These are phyloP conservation scores for Paradisaea rubra DNA, from an alignment of 2,113 vertebrate genomes.

Conservation along the genomic window DNA sequence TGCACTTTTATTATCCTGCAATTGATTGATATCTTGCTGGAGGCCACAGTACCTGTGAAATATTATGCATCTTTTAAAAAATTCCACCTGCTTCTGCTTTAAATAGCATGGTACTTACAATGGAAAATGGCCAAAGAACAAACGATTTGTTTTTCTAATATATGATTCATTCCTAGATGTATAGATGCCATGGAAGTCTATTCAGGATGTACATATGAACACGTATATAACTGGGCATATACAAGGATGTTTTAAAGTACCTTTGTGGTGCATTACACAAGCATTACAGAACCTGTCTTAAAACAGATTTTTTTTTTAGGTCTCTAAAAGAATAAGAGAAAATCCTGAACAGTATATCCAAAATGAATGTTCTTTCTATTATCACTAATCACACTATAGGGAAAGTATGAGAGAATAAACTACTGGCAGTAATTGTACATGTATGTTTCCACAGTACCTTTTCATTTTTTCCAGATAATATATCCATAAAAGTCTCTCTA, in stretches of 20 bases:
- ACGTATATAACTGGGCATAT: fast-evolving
- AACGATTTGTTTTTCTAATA: background rate
- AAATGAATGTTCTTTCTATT: background rate
- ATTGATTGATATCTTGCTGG: background rate
- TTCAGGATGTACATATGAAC: background rate
- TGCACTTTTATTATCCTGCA: background rate
- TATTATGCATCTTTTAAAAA: background rate
- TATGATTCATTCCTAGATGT: background rate
- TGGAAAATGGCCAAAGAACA: background rate
- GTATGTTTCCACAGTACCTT: background rate
- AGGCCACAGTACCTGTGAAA: background rate
- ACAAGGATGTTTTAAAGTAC: background rate
- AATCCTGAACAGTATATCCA: background rate
- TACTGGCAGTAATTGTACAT: background rate
- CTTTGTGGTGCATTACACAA: background rate
- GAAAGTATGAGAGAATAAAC: background rate
- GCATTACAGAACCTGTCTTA: background rate
- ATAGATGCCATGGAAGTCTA: background rate
- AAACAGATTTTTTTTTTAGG: background rate
- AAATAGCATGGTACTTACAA: background rate
- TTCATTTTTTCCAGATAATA: background rate
- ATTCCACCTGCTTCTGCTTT: background rate
- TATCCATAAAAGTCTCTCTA: background rate
- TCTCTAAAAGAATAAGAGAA: background rate
- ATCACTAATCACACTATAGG: background rate